Conservation (phyloP, 1,140 invertebrate genomes). For the silkworm (Bombyx mori) region ASM3026992v2 NC_085119.1:11177501-11178000, state of each 20-base stretch:
- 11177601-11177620: slow-evolving; percentile 58
- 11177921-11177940: too few relatives aligned
- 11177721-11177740: slow-evolving; percentile 42
- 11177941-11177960: too few relatives aligned
- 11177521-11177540: too few relatives aligned
- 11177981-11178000: too few relatives aligned
- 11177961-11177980: too few relatives aligned
- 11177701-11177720: slow-evolving; percentile 65
- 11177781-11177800: slow-evolving; percentile 67
- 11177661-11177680: slow-evolving; percentile 67
- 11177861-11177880: slow-evolving; percentile 21
- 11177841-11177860: slow-evolving; percentile 61
- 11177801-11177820: slow-evolving; percentile 71
- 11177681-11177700: slow-evolving; percentile 69
- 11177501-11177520: too few relatives aligned
- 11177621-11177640: slow-evolving; percentile 64
- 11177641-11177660: slow-evolving; percentile 66
- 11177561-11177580: not conserved
- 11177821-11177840: slow-evolving; percentile 56
- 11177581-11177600: slow-evolving; percentile 34
- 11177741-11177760: slow-evolving; percentile 60
- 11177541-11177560: too few relatives aligned
- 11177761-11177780: slow-evolving; percentile 61
- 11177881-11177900: too few relatives aligned
- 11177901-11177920: too few relatives aligned